Base-by-base conservation (phyloP, 2,113 vertebrate species). In the Rissa tridactyla region DNA sequence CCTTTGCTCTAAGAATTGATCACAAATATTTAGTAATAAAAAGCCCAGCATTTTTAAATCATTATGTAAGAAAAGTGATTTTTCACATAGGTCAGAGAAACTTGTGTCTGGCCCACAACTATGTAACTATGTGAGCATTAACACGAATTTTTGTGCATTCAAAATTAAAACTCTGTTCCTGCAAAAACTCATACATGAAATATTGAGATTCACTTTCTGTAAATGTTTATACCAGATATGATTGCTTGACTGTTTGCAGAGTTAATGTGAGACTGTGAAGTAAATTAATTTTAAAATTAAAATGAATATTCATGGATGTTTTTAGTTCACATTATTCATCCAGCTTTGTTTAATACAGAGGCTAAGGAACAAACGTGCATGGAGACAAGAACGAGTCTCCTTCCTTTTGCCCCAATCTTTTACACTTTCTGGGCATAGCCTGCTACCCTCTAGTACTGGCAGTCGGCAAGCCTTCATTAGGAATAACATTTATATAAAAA, bases 201-300 rank as follows among this genome's bases (percentile, higher is more conserved):
- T n/a, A 88, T 6, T 0, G 0, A 65, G 82, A 89, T 92, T 96
- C 79, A 77, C 77, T 94, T 92, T 87, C 65, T 94, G 62, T 81
- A 77, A 82, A 92, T 19, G 0, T 57, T 89, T 91, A 46, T 79
- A 87, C 66, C 84, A 87, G 91, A 91, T 80, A 66, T 51, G 65
- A 82, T 91, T 96, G 66, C 57, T 69, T 88, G 57, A 82, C 84
- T 96, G 83, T 97, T 97, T 94, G 80, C 91, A 96, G 81, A 91
- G 81, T 46, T 94, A 95, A 95, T 89, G 19, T 81, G 17, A 90
- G 68, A 79, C 22, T 71, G 52, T 32, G 70, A 87, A 96, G 66
- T 46, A 95, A 79, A 92, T 94, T 76, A 92, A 94, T 92, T 79
- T 58, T 5, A 83, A 96, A 92, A 72, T 93, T 52, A 73, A 92